Conservation (phyloP, 2,113 vertebrate genomes). For the Pteropus alecto region DNA sequence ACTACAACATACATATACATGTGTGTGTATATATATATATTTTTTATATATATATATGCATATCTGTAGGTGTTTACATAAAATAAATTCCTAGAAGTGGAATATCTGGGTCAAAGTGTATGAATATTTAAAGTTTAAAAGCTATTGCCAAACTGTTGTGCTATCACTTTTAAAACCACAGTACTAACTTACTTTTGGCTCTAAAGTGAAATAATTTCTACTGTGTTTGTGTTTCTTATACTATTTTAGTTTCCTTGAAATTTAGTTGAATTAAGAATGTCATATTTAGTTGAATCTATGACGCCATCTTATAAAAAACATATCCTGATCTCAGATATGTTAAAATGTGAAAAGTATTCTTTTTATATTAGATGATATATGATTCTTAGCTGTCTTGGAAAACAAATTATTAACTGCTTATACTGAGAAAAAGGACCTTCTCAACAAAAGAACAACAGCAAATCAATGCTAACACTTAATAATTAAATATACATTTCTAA, state of each 20-base stretch:
- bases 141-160: neutral
- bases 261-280: neutral
- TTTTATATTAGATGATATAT: neutral
- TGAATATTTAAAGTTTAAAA: constrained; percentile 28
- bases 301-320: constrained; percentile 2
- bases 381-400: neutral
- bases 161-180: neutral
- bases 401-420: neutral
- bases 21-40: too few species aligned
- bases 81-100: constrained; percentile 5
- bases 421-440: neutral
- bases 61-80: neutral
- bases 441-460: neutral
- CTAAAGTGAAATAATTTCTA: neutral
- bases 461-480: neutral
- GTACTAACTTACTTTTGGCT: neutral
- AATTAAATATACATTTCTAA: neutral
- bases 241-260: neutral
- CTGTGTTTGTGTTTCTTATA: neutral
- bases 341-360: neutral
- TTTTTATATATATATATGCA: neutral
- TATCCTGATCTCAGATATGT: neutral
- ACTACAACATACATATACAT: neutral
- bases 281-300: neutral
- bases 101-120: neutral